Evolutionary conservation across 2,797 vertebrate genomes (phyloP), one percentile per base, ranked within the genome.

Genomic region (Semaprochilodus insignis): DNA sequence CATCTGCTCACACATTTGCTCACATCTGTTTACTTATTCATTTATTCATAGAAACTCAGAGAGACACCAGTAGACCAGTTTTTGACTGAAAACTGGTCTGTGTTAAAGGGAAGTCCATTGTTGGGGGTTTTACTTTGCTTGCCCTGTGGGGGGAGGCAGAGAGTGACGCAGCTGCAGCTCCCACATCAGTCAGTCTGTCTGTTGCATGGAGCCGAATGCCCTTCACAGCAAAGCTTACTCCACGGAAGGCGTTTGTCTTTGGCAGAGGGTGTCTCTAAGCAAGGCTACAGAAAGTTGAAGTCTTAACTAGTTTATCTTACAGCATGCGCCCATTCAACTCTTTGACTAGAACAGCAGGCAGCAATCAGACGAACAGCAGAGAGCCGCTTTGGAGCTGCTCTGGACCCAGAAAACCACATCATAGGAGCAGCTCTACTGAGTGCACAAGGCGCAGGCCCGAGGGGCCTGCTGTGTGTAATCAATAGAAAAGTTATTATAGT

Each of bases 101-200:
- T 0, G 60, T 36, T 78, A 16, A 40, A 36, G 4, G 34, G 23
- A 78, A 73, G 16, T 25, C 3, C 40, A 60, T 17, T 3, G 27
- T 19, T 63, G 16, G 31, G 13, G 60, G 27, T 17, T 81, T 51
- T 81, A 80, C 78, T 48, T 34, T 73, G n/a, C 15, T 3, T 72
- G 52, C 82, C 93, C 94, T 96, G 89, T 88, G 91, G 94, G 91
- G 92, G 94, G 94, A 89, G 92, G 86, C 91, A 94, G 88, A 93
- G 92, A 92, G 91, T 89, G 82, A 77, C 82, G 65, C 4, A 21
- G 55, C 82, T 80, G 23, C 15, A 23, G 19, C 23, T 67, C 78
- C 62, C 54, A 83, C 70, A 81, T 85, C 67, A 77, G 48, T 66
- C 79, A 89, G 85, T 83, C 83, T 85, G 17, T 80, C 23, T 73